Evolutionary conservation across 2,888 invertebrate species (phyloP), one percentile per base, ranked within the genome.

Genomic region (Patella caerulea): DNA sequence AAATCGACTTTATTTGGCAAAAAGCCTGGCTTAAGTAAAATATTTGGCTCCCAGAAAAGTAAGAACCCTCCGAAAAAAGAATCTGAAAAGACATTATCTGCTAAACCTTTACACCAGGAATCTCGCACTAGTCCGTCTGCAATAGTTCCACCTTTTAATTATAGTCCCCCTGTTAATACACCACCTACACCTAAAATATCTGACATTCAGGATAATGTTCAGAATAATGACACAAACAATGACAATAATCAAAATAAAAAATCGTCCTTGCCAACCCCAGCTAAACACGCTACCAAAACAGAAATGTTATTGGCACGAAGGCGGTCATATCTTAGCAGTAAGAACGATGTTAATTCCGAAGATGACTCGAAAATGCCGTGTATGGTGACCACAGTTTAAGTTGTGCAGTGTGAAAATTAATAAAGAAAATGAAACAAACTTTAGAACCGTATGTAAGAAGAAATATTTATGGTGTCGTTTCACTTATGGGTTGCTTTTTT

Each of bases 61-160:
- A 71, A 74, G 29, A 81, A 79, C 34, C 74, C 59, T 15, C 45
- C 9, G 1, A 82, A 80, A 76, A 75, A 82, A 59, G 74, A 78
- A 17, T 72, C 59, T 17, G 77, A 75, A 55, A 83, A 81, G 71
- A 76, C 78, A 71, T 76, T 78, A 74, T 80, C 81, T 9, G 78
- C 80, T 75, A 56, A 71, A 71, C 55, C 76, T 74, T 73, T 72
- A 69, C 77, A 73, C 56, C 56, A 71, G 14, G 78, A 71, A n/a
- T 73, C 29, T 12, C 74, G 79, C 15, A 79, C 79, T 11, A 82
- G 79, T 71, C 82, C 81, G 34, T 91, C 93, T 17, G 93, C 93
- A 5, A 91, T 93, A 73, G 93, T 93, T 45, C 89, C 92, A 24
- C 93, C 93, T 0, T 93, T 93, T 82, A 93, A 93, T 83, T 93